phyloP scores from a whole-genome alignment of 2,113 vertebrate genomes.

The Oryctolagus cuniculus region mOryCun1.1 NC_091436.1:36748001-36748500 shows the following conservation, averaged over 20 bases:
- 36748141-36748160: not conserved
- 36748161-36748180: not conserved
- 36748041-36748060: not conserved
- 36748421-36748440: no score
- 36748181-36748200: not conserved
- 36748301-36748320: not conserved
- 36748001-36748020: not conserved
- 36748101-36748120: not conserved
- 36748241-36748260: not conserved
- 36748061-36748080: not conserved
- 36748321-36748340: not conserved
- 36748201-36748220: not conserved
- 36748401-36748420: no score
- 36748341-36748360: not conserved
- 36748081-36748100: conserved; percentile 6
- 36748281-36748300: not conserved
- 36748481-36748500: no score
- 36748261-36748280: not conserved
- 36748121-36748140: not conserved
- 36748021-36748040: conserved; percentile 18
- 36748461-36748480: no score
- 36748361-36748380: not conserved
- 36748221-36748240: not conserved
- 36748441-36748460: no score
- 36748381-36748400: no score